Evolutionary conservation across 2,797 vertebrate genomes (phyloP).

Genomic region (Nasua narica): DNA sequence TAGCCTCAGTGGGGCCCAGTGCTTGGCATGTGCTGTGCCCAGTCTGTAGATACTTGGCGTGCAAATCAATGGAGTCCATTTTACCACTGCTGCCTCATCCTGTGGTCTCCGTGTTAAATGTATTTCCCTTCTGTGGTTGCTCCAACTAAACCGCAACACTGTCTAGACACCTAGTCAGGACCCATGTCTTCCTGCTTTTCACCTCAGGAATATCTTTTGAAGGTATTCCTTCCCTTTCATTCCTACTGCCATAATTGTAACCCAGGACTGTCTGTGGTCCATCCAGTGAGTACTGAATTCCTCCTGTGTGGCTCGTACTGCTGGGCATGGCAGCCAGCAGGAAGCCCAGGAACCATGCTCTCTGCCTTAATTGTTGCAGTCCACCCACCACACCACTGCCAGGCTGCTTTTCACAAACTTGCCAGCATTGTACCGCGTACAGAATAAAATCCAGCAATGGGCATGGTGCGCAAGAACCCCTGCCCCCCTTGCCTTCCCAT

Average conservation of each 20-base stretch:
- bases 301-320: background rate
- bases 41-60: background rate
- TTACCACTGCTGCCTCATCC: background rate
- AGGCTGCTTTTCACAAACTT: background rate
- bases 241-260: background rate
- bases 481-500: fast-evolving
- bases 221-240: background rate
- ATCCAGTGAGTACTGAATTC: background rate
- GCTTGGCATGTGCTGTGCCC: background rate
- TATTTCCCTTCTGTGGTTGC: background rate
- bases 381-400: background rate
- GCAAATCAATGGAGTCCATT: background rate
- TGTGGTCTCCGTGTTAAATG: background rate
- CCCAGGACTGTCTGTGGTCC: background rate
- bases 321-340: fast-evolving
- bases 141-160: background rate
- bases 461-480: background rate
- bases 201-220: background rate
- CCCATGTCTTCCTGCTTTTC: background rate
- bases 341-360: background rate
- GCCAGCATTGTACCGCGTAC: fast-evolving
- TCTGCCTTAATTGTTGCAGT: background rate
- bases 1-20: background rate
- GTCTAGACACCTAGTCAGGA: background rate
- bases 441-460: background rate